Evolutionary conservation across 2,888 invertebrate species (phyloP), one percentile per base, ranked within the genome.

Genomic region (Eupithecia subumbrata): DNA sequence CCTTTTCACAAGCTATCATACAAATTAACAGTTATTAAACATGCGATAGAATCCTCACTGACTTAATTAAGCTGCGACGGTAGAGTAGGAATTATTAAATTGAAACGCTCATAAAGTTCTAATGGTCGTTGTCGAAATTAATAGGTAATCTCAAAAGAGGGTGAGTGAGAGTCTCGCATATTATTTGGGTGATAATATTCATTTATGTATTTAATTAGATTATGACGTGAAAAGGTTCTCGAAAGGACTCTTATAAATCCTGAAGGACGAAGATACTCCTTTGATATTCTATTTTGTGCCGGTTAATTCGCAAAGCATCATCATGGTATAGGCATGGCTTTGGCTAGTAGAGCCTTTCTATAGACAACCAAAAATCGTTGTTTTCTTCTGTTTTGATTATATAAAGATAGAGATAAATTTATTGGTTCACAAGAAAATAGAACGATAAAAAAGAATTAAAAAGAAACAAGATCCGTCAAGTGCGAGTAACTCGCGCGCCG

Each of bases 91-190:
- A 79, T 80, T 76, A 80, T 80, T 85, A 86, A 84, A 88, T 85
- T 84, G 84, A 87, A 86, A 85, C 85, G 82, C 84, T 84, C 86
- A 84, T 88, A 86, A 88, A 88, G 81, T 82, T 81, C 80, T 86
- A 86, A 87, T 82, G 84, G 84, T 81, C 84, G 84, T 83, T 86
- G 84, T 86, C 83, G 83, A 85, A 89, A 87, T 89, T 88, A 88
- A 88, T 87, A 60, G 56, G 5, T 60, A 86, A 85, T 88, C 84
- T 85, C 80, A 84, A 85, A 84, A 82, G 83, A 84, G 82, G 80
- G 82, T 83, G 82, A 79, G 80, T 85, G 86, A 81, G 82, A 76
- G 82, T 82, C 83, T 83, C 80, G 81, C 79, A 81, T 85, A 84
- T 87, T 86, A 87, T 85, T 84, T 82, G 77, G 80, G 84, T 84